Percentiles rank a stretch among this genome's conserved stretches.
phyloP scores from a whole-genome alignment of 2,113 vertebrate species.

The Strigops habroptila region DNA sequence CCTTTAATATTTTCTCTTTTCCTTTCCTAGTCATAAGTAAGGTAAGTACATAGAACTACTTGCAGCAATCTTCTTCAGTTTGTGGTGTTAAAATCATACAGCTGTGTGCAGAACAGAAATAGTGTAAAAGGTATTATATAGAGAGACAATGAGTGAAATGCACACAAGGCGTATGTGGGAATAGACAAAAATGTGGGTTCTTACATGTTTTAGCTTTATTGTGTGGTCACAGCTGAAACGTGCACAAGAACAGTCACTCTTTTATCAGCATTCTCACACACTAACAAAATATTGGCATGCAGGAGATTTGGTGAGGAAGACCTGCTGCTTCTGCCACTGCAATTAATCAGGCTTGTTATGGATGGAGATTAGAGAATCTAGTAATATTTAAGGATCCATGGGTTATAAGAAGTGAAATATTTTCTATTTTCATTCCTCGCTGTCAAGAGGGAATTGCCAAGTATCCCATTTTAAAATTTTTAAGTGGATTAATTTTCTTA shows the following conservation, averaged over 20 bases:
- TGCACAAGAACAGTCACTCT: neutral
- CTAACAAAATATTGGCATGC: neutral
- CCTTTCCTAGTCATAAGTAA: neutral
- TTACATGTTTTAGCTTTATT: neutral
- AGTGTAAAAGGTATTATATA: neutral
- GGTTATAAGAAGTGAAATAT: neutral
- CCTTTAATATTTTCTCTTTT: neutral
- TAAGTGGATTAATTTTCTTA: neutral
- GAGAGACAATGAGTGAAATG: conserved; percentile 1
- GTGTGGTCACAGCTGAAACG: conserved; percentile 6
- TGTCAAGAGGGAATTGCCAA: neutral
- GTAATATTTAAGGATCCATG: neutral
- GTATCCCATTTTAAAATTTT: neutral
- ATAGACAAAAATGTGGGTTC: neutral
- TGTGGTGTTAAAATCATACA: neutral
- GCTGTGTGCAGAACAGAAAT: neutral
- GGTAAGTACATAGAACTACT: neutral
- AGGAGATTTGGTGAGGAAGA: conserved; percentile 2
- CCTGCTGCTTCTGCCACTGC: neutral
- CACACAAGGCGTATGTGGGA: neutral
- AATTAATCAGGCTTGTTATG: neutral
- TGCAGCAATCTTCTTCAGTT: neutral
- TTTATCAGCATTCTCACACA: neutral
- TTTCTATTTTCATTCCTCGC: neutral
- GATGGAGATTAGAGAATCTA: neutral